Conservation (phyloP, 1,140 invertebrate species). For the Sitophilus oryzae region DNA sequence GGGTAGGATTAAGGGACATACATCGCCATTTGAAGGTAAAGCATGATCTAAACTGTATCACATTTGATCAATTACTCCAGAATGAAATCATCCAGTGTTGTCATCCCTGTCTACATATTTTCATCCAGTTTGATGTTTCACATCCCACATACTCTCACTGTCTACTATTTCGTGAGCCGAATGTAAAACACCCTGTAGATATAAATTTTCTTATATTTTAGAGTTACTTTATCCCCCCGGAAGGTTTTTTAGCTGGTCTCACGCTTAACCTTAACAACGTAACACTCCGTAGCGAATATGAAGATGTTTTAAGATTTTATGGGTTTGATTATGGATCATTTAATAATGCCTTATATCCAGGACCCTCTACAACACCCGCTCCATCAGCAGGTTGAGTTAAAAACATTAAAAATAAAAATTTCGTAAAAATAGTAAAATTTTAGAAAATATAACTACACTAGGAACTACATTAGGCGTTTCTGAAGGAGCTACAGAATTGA, state of each 20-base stretch:
- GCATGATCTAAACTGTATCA: too few species aligned
- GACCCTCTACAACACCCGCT: conserved; percentile 28
- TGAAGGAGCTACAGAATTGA: not conserved
- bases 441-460: not conserved
- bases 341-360: conserved; percentile 38
- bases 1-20: conserved; percentile 73
- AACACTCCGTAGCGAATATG: conserved; percentile 61
- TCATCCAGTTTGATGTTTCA: too few species aligned
- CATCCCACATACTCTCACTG: too few species aligned
- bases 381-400: not conserved
- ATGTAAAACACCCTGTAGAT: too few species aligned
- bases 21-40: conserved; percentile 51
- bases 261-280: conserved; percentile 71
- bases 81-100: too few species aligned
- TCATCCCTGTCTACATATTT: too few species aligned
- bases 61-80: too few species aligned
- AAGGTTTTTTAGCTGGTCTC: conserved; percentile 71
- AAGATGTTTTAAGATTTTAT: conserved; percentile 66
- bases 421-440: too few species aligned
- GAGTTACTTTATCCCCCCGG: conserved; percentile 73
- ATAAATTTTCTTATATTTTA: conserved; percentile 46
- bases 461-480: conserved; percentile 13
- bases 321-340: conserved; percentile 61
- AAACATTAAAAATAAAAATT: too few species aligned
- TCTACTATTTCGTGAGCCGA: too few species aligned